Evolutionary conservation across 2,797 vertebrate genomes (phyloP).

Genomic region (Molossus molossus): DNA sequence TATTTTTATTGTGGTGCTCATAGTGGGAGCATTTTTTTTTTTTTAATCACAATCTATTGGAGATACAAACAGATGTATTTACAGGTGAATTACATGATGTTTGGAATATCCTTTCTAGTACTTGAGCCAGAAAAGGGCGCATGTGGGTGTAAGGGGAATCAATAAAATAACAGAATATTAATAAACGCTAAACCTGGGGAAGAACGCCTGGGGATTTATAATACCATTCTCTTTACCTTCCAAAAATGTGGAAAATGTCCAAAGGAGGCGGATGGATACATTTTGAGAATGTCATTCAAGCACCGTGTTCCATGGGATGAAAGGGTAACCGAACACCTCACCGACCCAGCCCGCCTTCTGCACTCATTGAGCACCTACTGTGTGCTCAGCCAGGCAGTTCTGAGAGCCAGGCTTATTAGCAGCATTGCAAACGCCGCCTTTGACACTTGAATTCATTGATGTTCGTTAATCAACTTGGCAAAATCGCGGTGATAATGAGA

Average conservation of each 20-base stretch:
- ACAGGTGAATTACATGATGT: not conserved
- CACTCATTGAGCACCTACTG: constrained; percentile 16
- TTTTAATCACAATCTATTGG: not conserved
- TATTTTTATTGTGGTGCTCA: not conserved
- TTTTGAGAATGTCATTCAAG: constrained; percentile 38
- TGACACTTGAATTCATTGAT: constrained; percentile 79
- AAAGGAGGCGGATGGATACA: not conserved
- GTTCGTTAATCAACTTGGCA: constrained; percentile 70
- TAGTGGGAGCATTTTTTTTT: not conserved
- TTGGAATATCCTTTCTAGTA: not conserved
- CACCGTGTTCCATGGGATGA: not conserved
- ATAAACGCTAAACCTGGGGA: not conserved
- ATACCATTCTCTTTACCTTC: not conserved
- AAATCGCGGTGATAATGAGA: constrained; percentile 82
- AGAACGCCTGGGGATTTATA: not conserved
- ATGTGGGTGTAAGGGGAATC: not conserved
- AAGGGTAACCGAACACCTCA: not conserved
- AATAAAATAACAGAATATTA: not conserved
- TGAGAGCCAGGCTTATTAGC: not conserved
- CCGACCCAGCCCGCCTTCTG: not conserved
- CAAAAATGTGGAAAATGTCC: constrained; percentile 13
- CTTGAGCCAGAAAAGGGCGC: not conserved
- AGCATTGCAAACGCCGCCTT: constrained; percentile 40
- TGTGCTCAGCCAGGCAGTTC: not conserved
- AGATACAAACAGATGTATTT: not conserved